Percentiles rank a stretch among this genome's conserved stretches.
phyloP scores from a whole-genome alignment of 2,888 invertebrate genomes.

The Sinohyriopsis cumingii region DNA sequence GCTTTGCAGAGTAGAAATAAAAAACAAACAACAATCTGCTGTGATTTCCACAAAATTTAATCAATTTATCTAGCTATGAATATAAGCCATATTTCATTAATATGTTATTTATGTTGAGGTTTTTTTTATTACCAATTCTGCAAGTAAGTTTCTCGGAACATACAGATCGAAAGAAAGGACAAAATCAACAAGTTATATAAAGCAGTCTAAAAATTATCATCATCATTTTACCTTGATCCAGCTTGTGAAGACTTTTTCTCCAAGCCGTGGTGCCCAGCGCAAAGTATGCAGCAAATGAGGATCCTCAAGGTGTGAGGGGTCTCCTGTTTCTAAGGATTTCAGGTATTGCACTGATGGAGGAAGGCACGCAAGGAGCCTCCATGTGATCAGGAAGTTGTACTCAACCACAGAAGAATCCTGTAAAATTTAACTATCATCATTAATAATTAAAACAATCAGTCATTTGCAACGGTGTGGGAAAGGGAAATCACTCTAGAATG shows the following conservation, averaged over 20 bases:
- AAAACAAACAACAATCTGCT: too few relatives aligned
- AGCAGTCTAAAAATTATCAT: too few relatives aligned
- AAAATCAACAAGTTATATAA: too few relatives aligned
- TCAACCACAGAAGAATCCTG: constrained; percentile 83
- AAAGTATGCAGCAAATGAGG: constrained; percentile 86
- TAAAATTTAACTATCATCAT: neutral
- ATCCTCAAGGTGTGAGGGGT: constrained; percentile 78
- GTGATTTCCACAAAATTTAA: too few relatives aligned
- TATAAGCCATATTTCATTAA: too few relatives aligned
- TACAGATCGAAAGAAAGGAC: too few relatives aligned
- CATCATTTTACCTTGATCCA: constrained; percentile 81
- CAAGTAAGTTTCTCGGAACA: too few relatives aligned
- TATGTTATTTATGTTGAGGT: too few relatives aligned
- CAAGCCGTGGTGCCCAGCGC: constrained; percentile 90
- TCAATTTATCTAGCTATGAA: too few relatives aligned
- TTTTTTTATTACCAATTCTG: too few relatives aligned
- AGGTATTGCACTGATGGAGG: constrained; percentile 93
- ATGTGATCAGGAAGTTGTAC: constrained; percentile 90
- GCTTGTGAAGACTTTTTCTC: constrained; percentile 86
- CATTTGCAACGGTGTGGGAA: neutral
- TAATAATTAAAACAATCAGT: neutral
- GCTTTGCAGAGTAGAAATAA: too few relatives aligned
- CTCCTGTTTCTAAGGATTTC: constrained; percentile 82
- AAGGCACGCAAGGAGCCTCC: constrained; percentile 87
- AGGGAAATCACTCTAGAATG: neutral